Evolutionary conservation across 1,140 invertebrate genomes (phyloP).

Genomic region (Neomicropteryx cornuta): DNA sequence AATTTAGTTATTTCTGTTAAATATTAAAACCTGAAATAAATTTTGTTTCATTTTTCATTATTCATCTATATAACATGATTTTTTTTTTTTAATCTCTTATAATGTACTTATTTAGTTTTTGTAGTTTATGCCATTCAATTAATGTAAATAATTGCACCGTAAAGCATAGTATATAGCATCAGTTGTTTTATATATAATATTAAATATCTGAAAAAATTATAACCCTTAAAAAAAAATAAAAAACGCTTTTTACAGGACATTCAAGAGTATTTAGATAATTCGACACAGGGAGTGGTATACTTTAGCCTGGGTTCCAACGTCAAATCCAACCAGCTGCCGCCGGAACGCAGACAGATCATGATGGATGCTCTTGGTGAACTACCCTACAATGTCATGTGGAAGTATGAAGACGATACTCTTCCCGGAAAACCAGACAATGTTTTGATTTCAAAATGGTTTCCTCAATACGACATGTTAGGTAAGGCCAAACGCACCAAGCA

Average conservation of each 20-base stretch:
- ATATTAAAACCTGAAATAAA: no score
- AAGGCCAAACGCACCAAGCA: no score
- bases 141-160: conserved; percentile 4
- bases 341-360: conserved; percentile 11
- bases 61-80: neutral
- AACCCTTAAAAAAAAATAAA: neutral
- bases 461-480: conserved; percentile 39
- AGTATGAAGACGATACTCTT: conserved; percentile 18
- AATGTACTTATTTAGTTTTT: neutral
- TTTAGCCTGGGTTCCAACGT: conserved; percentile 25
- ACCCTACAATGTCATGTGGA: conserved; percentile 23
- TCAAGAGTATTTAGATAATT: conserved; percentile 17
- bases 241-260: conserved; percentile 17
- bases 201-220: neutral
- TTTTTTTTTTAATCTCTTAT: neutral
- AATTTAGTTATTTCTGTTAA: no score
- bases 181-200: neutral
- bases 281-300: conserved; percentile 25
- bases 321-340: conserved; percentile 10
- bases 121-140: neutral
- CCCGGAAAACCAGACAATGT: conserved; percentile 25
- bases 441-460: conserved; percentile 37
- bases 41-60: no score
- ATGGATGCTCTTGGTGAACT: conserved; percentile 30
- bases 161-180: conserved; percentile 7